Evolutionary conservation across 1,140 invertebrate genomes (phyloP), one percentile per base, ranked within the genome.

Genomic region (Drosophila novamexicana): DNA sequence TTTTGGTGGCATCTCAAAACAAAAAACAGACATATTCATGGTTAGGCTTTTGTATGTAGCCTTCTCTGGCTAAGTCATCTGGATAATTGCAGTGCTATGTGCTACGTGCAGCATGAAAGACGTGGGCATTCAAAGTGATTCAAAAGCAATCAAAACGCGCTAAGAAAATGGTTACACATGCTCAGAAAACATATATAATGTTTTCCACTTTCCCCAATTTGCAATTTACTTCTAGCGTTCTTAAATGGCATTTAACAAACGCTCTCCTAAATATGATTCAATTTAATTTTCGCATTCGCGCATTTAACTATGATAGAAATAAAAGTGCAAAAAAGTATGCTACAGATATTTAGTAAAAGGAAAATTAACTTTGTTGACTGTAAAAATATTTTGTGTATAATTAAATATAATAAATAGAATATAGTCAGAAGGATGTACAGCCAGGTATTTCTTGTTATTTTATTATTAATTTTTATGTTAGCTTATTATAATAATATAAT

Each of bases 1-100:
- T 16, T 7, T 61, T 12, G 34, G 44, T 37, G 44, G 32, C 44
- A 62, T 49, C 44, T 62, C 44, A 34, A 62, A 62, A 49, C 59
- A 62, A 62, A 62, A 62, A 49, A 12, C 34, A 62, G 59, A 39
- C 32, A 49, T 62, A 62, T 49, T 59, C 57, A 59, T 47, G 39
- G 50, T 10, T 44, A 16, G 49, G 49, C 47, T 40, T 42, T 53
- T 53, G 62, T 34, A 10, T 64, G 62, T 50, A 36, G 47, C 12
- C 29, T 18, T 42, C 14, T 12, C 29, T 16, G 62, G 50, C 62
- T 44, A 64, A 64, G 29, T 64, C 62, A 64, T 53, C 62, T 53
- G 62, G 62, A 50, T 64, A 54, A 53, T 44, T 64, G 62, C 29
- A 44, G 29, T 44, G 47, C 34, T 8, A 34, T 36, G 39, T 36